Evolutionary conservation across 1,140 invertebrate genomes (phyloP), one percentile per base, ranked within the genome.

Genomic region (Drosophila bipectinata): DNA sequence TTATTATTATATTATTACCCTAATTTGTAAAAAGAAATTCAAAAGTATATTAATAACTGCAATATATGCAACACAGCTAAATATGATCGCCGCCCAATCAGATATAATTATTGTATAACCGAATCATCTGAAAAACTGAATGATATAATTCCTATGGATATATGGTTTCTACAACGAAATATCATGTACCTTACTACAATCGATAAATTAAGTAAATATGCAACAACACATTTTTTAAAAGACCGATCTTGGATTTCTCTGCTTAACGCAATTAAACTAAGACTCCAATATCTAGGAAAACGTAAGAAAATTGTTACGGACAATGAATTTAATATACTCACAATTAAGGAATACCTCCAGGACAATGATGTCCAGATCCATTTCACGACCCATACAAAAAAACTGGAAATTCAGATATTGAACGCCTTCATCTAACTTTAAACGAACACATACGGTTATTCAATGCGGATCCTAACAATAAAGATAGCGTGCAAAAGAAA

Each of bases 271-370:
- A 24, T 62, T 6, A 56, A 69, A 45, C 14, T 3, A n/a, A 39
- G 52, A 55, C 37, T 48, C 14, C 41, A 68, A 47, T 57, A 45
- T 52, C 45, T 68, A 47, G 51, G 30, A 12, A 61, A 37, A 12
- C 45, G 44, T 26, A 52, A 62, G 14, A 30, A 30, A 14, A 55
- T 71, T 24, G n/a, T 52, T 6, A 30, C 44, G 12, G 52, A 51
- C 32, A 68, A 61, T 12, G 37, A 41, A 41, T 41, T 41, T 41
- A 41, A 14, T 41, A 41, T 6, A 41, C n/a, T 41, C 14, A 14
- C 37, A 41, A 41, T 41, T 41, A 41, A 14, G n/a, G 37, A 41
- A 14, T 14, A 41, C 37, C 37, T 41, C 12, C 12, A 41, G 37
- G 37, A 41, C 37, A 41, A 41, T 41, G 37, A n/a, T n/a, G 34